Evolutionary conservation across 1,140 invertebrate species (phyloP), one percentile per base, ranked within the genome.

Genomic region (Mactra quadrangularis): DNA sequence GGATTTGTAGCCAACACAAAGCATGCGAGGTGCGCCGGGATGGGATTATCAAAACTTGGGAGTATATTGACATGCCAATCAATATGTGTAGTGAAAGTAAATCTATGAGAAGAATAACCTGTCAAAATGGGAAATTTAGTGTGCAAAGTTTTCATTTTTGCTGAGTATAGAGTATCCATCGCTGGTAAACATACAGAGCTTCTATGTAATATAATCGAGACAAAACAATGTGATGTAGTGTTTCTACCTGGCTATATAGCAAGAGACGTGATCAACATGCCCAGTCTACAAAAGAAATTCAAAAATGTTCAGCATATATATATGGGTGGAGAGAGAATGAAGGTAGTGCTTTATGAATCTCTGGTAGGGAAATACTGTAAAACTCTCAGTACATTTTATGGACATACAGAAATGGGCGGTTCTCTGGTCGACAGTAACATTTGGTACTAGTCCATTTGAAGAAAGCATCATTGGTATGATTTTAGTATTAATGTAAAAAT

Each of bases 81-180:
- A 25, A 53, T 33, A 60, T 27, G 9, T 4, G 0, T 6, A 3
- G 64, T n/a, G n/a, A 38, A 7, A 75, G 74, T 9, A 45, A n/a
- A 0, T 59, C 53, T 1, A 29, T 74, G 0, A 62, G 57, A 22
- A 27, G 55, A 29, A 82, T 82, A 17, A 74, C 57, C 31, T 27
- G 27, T 9, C 4, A 72, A 31, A 62, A 27, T 33, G 19, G 33
- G 11, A 74, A 27, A 13, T 82, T 82, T 31, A 45, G 38, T 35
- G 79, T 74, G 1, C 22, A 68, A 29, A 25, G 53, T 7, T 84
- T 74, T 31, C 68, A 71, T 75, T 86, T 62, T 55, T 47, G 25
- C 74, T 4, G 68, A 82, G 33, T n/a, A n/a, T 6, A 29, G 45
- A 3, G 60, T 74, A 29, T n/a, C 79, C 0, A 9, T 74, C 1